A percentile compares a stretch with the other conserved stretches of the same genome.
These are phyloP conservation scores for Sternotherus odoratus DNA, from an alignment of 2,797 vertebrate genomes.

Conservation along the genomic window DNA sequence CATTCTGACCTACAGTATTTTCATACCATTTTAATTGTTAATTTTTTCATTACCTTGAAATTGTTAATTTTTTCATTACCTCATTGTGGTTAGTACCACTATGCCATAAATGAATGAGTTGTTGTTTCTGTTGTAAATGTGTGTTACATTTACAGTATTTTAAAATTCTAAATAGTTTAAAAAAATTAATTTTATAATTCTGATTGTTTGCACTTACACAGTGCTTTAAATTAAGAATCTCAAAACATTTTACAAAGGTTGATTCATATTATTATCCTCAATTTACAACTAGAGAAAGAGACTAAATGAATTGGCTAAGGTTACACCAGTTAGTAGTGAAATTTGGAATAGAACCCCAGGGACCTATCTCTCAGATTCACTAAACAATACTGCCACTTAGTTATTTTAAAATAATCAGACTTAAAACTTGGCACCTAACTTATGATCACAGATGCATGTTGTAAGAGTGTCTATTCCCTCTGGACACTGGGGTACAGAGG, in stretches of 20 bases:
- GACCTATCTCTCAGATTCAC: not conserved
- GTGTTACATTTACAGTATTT: not conserved
- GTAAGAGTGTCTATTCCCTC: no score
- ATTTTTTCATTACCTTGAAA: not conserved
- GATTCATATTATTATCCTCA: not conserved
- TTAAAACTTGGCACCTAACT: not conserved
- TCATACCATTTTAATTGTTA: not conserved
- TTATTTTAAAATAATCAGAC: constrained; percentile 6
- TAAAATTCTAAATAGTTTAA: not conserved
- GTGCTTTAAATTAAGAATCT: not conserved
- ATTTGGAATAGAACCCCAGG: not conserved
- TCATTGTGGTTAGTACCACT: not conserved
- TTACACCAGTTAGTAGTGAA: not conserved
- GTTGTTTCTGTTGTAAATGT: not conserved
- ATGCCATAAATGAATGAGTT: not conserved
- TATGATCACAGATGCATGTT: not conserved
- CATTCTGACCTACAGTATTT: not conserved
- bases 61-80: not conserved
- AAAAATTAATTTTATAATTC: not conserved
- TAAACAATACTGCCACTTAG: not conserved
- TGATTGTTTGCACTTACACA: not conserved
- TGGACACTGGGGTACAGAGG: no score
- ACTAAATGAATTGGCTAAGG: not conserved
- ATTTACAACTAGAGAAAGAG: not conserved
- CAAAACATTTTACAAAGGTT: not conserved